Evolutionary conservation across 1,140 invertebrate species (phyloP).

Genomic region (Brachionus koreanus): DNA sequence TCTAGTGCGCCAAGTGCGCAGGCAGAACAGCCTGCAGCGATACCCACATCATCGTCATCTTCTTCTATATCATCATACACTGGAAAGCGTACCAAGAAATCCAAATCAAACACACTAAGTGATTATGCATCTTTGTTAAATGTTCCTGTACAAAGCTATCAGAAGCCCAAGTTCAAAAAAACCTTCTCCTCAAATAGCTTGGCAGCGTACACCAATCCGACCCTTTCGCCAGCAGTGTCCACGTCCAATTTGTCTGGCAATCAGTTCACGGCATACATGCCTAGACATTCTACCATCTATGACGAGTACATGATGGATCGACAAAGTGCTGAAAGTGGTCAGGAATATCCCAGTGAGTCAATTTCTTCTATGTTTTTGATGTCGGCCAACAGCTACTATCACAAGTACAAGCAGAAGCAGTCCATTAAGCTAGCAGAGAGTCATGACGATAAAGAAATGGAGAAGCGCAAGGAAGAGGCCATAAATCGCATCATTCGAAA

Average conservation of each 20-base stretch:
- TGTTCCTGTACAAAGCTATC: neutral
- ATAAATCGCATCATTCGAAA: conserved; percentile 37
- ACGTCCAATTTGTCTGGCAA: neutral
- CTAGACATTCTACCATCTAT: neutral
- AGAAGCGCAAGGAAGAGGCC: conserved; percentile 39
- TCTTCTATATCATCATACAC: neutral
- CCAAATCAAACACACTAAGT: neutral
- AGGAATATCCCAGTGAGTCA: conserved; percentile 21
- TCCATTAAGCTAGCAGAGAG: neutral
- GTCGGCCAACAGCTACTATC: conserved; percentile 27
- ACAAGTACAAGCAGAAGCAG: conserved; percentile 39
- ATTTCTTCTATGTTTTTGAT: conserved; percentile 33
- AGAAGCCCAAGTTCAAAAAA: neutral
- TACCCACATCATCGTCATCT: neutral
- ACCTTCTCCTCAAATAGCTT: neutral
- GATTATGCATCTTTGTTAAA: neutral
- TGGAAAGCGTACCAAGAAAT: neutral
- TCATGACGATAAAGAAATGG: neutral
- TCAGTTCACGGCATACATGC: neutral
- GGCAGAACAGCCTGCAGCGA: neutral
- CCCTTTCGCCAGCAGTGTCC: neutral
- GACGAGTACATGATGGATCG: conserved; percentile 28
- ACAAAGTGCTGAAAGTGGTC: neutral
- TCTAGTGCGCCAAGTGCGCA: neutral
- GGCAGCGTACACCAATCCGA: neutral